phyloP scores from a whole-genome alignment of 2,113 vertebrate species.

The Erythrolamprus reginae region DNA sequence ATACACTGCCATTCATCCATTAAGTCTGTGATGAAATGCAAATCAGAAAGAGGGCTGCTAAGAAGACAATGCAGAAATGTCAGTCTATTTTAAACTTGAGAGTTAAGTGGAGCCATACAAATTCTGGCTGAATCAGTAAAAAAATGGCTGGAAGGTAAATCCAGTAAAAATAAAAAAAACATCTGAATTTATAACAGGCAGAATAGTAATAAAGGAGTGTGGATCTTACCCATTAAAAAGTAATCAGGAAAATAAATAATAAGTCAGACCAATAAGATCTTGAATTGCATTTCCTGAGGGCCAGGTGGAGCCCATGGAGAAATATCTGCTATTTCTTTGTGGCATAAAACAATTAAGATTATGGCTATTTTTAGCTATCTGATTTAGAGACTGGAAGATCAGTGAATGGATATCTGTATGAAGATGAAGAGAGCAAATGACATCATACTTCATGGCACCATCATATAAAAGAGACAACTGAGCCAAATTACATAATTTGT shows the following conservation, averaged over 20 bases:
- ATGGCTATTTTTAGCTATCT: neutral
- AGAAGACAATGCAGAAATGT: slow-evolving; percentile 36
- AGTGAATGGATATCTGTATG: neutral
- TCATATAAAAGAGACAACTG: neutral
- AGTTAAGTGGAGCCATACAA: slow-evolving; percentile 32
- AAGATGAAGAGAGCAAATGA: neutral
- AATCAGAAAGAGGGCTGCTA: slow-evolving; percentile 38
- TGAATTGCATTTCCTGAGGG: neutral
- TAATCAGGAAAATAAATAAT: neutral
- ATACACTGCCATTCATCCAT: slow-evolving; percentile 37
- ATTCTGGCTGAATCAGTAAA: slow-evolving; percentile 29
- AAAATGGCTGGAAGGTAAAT: neutral
- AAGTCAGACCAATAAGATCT: neutral
- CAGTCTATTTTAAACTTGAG: slow-evolving; percentile 14
- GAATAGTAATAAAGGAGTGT: neutral
- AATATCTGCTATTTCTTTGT: neutral
- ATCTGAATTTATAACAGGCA: neutral
- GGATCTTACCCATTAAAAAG: neutral
- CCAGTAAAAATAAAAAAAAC: neutral
- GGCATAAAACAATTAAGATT: neutral
- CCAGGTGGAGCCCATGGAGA: neutral
- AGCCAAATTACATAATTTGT: neutral
- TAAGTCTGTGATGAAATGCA: slow-evolving; percentile 50
- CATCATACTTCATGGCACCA: neutral
- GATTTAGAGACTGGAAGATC: neutral